These are phyloP conservation scores for Brevimyrus niger DNA, from an alignment of 2,113 vertebrate species.

Conservation along the genomic window DNA sequence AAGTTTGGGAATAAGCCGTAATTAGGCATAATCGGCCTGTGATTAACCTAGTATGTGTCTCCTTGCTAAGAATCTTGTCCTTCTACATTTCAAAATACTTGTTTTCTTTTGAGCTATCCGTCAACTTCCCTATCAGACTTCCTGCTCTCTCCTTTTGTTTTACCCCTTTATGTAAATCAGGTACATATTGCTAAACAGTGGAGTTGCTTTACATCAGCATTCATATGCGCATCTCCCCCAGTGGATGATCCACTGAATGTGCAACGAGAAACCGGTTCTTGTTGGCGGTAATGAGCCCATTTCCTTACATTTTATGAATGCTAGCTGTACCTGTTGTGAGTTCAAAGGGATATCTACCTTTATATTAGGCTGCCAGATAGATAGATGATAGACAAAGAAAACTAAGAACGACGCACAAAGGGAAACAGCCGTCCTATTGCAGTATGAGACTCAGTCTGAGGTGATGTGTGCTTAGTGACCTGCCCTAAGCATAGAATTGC, in stretches of 20 bases:
- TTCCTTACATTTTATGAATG: neutral
- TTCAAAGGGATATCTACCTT: neutral
- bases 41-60: neutral
- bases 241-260: neutral
- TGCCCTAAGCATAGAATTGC: too few species aligned
- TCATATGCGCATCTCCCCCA: neutral
- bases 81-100: neutral
- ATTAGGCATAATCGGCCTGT: neutral
- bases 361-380: neutral
- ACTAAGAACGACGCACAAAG: too few species aligned
- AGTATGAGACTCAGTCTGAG: too few species aligned
- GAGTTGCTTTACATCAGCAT: neutral
- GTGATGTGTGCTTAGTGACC: too few species aligned
- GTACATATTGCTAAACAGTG: neutral
- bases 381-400: too few species aligned
- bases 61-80: neutral
- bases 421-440: too few species aligned
- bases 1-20: neutral
- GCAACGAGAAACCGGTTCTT: neutral
- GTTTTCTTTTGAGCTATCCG: neutral
- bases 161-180: neutral
- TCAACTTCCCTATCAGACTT: neutral
- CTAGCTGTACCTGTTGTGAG: neutral
- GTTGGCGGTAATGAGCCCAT: neutral
- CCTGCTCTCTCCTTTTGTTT: neutral